Base-by-base conservation (phyloP, 2,888 invertebrate species). In the Papilio demoleus region DNA sequence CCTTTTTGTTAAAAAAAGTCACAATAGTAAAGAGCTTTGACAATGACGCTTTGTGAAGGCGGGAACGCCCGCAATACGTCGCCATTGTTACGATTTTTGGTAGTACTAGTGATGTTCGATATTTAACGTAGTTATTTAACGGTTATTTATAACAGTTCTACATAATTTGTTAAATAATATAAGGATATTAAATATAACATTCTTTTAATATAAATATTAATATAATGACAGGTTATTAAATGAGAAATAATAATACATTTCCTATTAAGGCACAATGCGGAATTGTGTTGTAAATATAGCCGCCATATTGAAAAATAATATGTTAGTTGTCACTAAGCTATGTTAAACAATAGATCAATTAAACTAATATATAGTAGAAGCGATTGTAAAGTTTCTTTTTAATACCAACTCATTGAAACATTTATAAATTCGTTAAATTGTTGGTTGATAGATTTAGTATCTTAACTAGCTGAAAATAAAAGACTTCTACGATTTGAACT, bases 11-110 rank as follows among this genome's bases (percentile, higher is more conserved):
- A 71, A 71, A 72, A 75, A 73, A 74, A 75, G 74, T 73, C 67
- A 75, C 78, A 79, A 78, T 80, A 81, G 80, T 82, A 81, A 82
- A 81, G 78, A 77, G 75, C 79, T 77, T 81, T 85, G 84, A 88
- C 88, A 91, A 90, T 86, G 86, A 80, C 82, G 77, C 83, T 86
- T 88, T 86, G 80, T 80, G 83, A 77, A 77, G 80, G 81, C 80
- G 79, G 82, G 78, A 79, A 83, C 81, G 85, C 85, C 83, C 82
- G 85, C 85, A 88, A 87, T 86, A 82, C 82, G 84, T 83, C 84
- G 82, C 85, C 83, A 87, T 91, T 92, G 90, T 90, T 84, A 84
- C 83, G 87, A 87, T 86, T 88, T 31, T 78, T 68, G 71, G 65
- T 69, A 68, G 59, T 38, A n/a, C 14, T 88, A 88, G 88, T 77